These are phyloP conservation scores for Pimpla rufipes DNA, from an alignment of 2,888 invertebrate species.

Conservation along the genomic window DNA sequence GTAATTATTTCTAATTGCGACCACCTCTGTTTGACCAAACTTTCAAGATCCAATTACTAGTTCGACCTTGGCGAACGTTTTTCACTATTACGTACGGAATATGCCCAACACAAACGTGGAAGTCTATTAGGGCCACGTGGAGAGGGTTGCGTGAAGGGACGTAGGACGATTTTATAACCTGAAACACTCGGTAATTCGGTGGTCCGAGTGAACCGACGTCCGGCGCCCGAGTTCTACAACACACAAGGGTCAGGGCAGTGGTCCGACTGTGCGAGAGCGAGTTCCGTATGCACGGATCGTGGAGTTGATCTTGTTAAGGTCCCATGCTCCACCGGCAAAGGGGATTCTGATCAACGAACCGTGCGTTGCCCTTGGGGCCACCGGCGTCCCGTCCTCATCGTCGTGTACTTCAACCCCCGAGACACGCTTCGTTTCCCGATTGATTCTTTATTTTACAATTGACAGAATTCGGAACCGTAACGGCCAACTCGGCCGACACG, in stretches of 20 bases:
- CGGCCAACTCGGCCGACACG: not conserved
- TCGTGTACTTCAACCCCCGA: slow-evolving; percentile 65
- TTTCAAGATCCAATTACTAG: not conserved
- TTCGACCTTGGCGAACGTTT: not conserved
- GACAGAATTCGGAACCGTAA: slow-evolving; percentile 62
- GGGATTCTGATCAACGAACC: slow-evolving; percentile 83
- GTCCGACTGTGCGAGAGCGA: slow-evolving; percentile 33
- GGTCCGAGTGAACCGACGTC: slow-evolving; percentile 35
- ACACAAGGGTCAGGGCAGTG: slow-evolving; percentile 56
- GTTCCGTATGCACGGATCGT: slow-evolving; percentile 74
- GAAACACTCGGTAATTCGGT: slow-evolving; percentile 51
- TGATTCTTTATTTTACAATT: slow-evolving; percentile 85
- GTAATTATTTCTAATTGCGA: not conserved
- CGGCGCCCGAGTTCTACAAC: slow-evolving; percentile 9
- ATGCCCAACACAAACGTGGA: not conserved
- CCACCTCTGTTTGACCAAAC: not conserved
- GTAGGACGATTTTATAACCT: slow-evolving; percentile 61
- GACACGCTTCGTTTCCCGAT: slow-evolving; percentile 85
- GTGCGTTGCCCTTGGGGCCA: slow-evolving; percentile 77
- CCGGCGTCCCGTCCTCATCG: slow-evolving; percentile 72
- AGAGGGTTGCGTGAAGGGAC: slow-evolving; percentile 20
- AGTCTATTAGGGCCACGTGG: slow-evolving; percentile 41
- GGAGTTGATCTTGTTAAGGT: slow-evolving; percentile 83
- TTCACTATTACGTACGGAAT: not conserved
- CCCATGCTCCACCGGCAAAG: slow-evolving; percentile 71